These are phyloP conservation scores for Megaleporinus macrocephalus DNA, from an alignment of 2,113 vertebrate genomes.

Conservation along the genomic window DNA sequence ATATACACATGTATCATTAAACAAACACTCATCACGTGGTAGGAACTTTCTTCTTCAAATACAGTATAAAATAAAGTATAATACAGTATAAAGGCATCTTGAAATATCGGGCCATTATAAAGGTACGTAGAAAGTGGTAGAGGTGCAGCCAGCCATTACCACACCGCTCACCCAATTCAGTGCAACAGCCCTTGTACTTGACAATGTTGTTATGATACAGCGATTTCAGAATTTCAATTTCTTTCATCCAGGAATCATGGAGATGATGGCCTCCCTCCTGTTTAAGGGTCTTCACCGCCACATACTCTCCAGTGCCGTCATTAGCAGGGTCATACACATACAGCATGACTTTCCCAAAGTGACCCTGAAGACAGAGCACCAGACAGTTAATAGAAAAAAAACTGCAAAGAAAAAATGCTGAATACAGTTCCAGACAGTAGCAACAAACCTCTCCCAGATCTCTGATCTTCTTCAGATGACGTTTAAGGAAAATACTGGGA, in stretches of 20 bases:
- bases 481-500: constrained; percentile 87
- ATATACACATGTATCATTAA: background rate
- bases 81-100: too few relatives aligned
- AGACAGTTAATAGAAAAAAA: background rate
- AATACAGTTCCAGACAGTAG: background rate
- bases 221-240: constrained; percentile 89
- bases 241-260: constrained; percentile 82
- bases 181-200: constrained; percentile 93
- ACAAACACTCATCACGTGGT: background rate
- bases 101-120: too few relatives aligned
- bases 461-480: constrained; percentile 88
- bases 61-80: too few relatives aligned
- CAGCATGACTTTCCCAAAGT: constrained; percentile 92
- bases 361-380: constrained; percentile 78
- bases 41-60: too few relatives aligned
- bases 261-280: constrained; percentile 80
- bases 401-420: background rate
- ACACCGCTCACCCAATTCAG: constrained; percentile 81
- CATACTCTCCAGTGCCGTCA: constrained; percentile 88
- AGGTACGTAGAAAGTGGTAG: too few relatives aligned
- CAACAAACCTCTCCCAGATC: constrained; percentile 86
- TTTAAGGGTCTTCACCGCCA: constrained; percentile 91
- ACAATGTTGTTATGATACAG: constrained; percentile 91
- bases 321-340: constrained; percentile 89
- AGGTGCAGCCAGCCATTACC: too few relatives aligned